Base-by-base conservation (phyloP, 2,113 vertebrate genomes). In the Nyctereutes procyonoides region DNA sequence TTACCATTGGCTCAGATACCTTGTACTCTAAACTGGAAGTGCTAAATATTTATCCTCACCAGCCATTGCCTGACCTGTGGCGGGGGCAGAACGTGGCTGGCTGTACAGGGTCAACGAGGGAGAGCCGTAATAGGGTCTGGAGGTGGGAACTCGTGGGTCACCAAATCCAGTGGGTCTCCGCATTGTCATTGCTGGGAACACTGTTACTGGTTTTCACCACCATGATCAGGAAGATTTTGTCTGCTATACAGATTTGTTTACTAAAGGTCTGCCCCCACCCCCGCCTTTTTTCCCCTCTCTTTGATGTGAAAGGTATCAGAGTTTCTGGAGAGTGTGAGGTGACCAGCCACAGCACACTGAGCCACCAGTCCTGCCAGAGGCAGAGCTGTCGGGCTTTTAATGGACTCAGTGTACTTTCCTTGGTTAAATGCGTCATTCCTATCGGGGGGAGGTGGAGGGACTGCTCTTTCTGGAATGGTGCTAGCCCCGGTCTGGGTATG, bases 1-100 rank as follows among this genome's bases (percentile, higher is more conserved):
- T 16, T 20, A 0, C 20, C 1, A 0, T 48, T 38, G n/a, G 51
- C 60, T 32, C 9, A 55, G 14, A n/a, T 8, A 1, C 35, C 55
- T 73, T 20, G 13, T 19, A 0, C n/a, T 15, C 35, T 22, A 4
- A 7, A n/a, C 20, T 9, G 30, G 22, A 73, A 55, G 26, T 16
- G 30, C 35, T 32, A 0, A 5, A 22, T 62, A 3, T 30, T 38
- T 58, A 7, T 63, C 69, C 62, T 30, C 48, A 14, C 38, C 67
- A 5, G 48, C 60, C 51, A 3, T 24, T 12, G 22, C 76, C 60
- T 17, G 38, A 20, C 58, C 76, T 7, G 1, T 7, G 86, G 58
- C 6, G 0, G 38, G 38, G 76, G 43, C 51, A 26, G 24, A 53
- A 30, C 24, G 22, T 14, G 56, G 67, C 5, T 19, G 43, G 19